Evolutionary conservation across 2,113 vertebrate genomes (phyloP).

Genomic region (Corythaixoides concolor): DNA sequence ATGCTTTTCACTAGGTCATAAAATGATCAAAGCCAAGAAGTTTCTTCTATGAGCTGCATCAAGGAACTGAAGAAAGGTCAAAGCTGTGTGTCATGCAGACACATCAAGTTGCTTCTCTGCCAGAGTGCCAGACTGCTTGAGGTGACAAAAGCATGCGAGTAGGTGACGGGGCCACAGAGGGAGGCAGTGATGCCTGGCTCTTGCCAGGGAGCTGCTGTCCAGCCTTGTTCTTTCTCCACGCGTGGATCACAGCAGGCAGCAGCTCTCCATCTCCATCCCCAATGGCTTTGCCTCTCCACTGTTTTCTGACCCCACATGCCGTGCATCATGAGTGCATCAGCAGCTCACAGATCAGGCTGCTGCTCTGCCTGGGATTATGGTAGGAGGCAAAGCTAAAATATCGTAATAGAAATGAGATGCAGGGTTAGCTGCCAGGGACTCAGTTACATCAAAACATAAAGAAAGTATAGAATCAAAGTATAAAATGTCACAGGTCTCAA

Average conservation of each 20-base stretch:
- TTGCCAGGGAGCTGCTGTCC: background rate
- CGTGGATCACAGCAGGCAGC: background rate
- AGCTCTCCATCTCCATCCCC: background rate
- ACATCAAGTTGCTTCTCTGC: background rate
- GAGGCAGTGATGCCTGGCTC: background rate
- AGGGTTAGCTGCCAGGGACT: background rate
- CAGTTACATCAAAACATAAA: too few species aligned
- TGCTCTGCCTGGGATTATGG: background rate
- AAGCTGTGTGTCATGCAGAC: background rate
- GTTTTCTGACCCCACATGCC: background rate
- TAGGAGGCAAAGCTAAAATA: background rate
- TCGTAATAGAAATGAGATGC: background rate
- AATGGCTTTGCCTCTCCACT: background rate
- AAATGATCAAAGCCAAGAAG: background rate
- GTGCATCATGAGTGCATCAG: background rate
- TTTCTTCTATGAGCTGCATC: background rate
- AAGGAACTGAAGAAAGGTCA: background rate
- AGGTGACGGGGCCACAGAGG: background rate
- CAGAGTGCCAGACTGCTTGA: background rate
- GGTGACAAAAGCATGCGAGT: background rate
- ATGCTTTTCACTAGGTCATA: background rate
- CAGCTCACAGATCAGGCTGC: background rate
- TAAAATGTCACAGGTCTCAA: background rate
- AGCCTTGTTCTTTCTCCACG: background rate
- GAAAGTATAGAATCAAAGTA: background rate